Conservation (phyloP, 2,888 invertebrate genomes). For the Malthinus seriepunctatus region DNA sequence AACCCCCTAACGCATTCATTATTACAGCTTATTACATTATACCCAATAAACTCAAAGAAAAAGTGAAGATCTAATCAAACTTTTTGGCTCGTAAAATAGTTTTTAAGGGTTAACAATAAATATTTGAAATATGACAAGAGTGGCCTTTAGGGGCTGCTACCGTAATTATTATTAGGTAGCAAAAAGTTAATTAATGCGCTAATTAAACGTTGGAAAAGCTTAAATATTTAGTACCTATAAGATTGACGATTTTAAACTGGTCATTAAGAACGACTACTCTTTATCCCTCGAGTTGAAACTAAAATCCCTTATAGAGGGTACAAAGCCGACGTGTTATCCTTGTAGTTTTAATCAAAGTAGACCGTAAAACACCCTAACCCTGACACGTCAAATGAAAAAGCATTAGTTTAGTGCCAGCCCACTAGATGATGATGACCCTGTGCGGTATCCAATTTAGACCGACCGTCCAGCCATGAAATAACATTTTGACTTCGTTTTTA, state of each 20-base stretch:
- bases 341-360: slow-evolving; percentile 45
- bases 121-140: too few relatives aligned
- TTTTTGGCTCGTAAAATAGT: too few relatives aligned
- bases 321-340: slow-evolving; percentile 36
- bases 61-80: too few relatives aligned
- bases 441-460: slow-evolving; percentile 39
- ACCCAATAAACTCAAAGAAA: too few relatives aligned
- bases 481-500: slow-evolving; percentile 31
- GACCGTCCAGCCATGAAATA: slow-evolving; percentile 41
- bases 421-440: slow-evolving; percentile 43
- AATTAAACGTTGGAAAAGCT: not conserved
- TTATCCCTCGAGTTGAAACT: not conserved
- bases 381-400: slow-evolving; percentile 41
- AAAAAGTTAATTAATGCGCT: slow-evolving; percentile 5
- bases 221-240: slow-evolving; percentile 1
- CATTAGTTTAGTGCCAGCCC: slow-evolving; percentile 38
- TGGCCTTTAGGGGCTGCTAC: not conserved
- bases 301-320: slow-evolving; percentile 22
- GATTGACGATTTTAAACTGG: slow-evolving; percentile 7
- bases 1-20: too few relatives aligned
- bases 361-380: slow-evolving; percentile 42
- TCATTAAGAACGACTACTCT: slow-evolving; percentile 4
- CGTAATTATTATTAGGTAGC: not conserved
- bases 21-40: too few relatives aligned
- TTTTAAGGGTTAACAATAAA: too few relatives aligned